Evolutionary conservation across 1,140 invertebrate species (phyloP).

Genomic region (fruit fly (Drosophila melanogaster)): DNA sequence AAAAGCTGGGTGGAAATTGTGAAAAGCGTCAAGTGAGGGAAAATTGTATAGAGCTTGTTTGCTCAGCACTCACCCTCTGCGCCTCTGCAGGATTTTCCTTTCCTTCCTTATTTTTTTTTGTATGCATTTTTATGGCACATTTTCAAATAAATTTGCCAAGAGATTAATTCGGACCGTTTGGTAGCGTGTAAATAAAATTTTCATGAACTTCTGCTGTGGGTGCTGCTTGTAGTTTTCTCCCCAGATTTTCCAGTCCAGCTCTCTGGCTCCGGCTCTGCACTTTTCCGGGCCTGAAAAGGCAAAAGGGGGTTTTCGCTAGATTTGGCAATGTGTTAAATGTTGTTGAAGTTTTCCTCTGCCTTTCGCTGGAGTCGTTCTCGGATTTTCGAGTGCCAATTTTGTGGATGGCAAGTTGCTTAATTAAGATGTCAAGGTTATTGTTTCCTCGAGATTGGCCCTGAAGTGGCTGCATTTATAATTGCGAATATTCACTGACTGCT

Average conservation of each 20-base stretch:
- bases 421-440: slow-evolving; percentile 76
- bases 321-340: slow-evolving; percentile 82
- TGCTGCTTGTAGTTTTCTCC: slow-evolving; percentile 46
- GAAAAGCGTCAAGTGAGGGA: slow-evolving; percentile 50
- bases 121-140: slow-evolving; percentile 82
- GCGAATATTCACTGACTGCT: slow-evolving; percentile 5
- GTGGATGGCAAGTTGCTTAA: slow-evolving; percentile 59
- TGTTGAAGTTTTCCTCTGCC: slow-evolving; percentile 68
- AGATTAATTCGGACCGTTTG: slow-evolving; percentile 82
- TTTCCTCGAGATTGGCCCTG: slow-evolving; percentile 17
- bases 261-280: slow-evolving; percentile 29
- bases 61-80: slow-evolving; percentile 38
- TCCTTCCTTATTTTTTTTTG: slow-evolving; percentile 47
- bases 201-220: slow-evolving; percentile 75
- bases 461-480: slow-evolving; percentile 30
- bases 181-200: slow-evolving; percentile 82
- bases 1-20: slow-evolving; percentile 28
- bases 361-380: slow-evolving; percentile 45
- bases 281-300: slow-evolving; percentile 8
- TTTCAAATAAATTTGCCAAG: slow-evolving; percentile 82
- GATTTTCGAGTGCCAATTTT: slow-evolving; percentile 64
- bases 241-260: slow-evolving; percentile 39
- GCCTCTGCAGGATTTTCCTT: slow-evolving; percentile 7
- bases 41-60: slow-evolving; percentile 77
- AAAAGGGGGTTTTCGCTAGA: slow-evolving; percentile 63